Conservation (phyloP, 64 coral and sea anemone genomes). For the Dendrophyllia cribrosa region DNA sequence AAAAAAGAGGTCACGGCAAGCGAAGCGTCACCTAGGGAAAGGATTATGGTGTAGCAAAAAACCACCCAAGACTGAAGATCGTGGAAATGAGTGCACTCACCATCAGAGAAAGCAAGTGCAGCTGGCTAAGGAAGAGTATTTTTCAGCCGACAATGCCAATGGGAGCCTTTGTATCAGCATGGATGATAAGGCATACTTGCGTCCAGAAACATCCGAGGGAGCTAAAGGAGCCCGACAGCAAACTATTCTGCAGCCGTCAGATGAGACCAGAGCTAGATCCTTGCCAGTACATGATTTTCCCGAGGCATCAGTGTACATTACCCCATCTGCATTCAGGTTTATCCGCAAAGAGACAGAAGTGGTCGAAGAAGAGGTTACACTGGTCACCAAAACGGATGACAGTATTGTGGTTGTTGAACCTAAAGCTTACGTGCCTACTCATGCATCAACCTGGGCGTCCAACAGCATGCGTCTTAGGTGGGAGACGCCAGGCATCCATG, state of each 20-base stretch:
- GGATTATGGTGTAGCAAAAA: slow-evolving; percentile 62
- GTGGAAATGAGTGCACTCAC: slow-evolving; percentile 49
- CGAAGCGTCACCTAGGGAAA: slow-evolving; percentile 52
- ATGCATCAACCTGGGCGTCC: slow-evolving; percentile 61
- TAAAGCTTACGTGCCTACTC: slow-evolving; percentile 55
- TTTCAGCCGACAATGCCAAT: slow-evolving; percentile 7
- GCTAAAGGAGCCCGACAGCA: slow-evolving; percentile 57
- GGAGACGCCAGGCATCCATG: slow-evolving; percentile 48
- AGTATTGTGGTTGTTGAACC: slow-evolving; percentile 55
- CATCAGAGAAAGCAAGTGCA: slow-evolving; percentile 52
- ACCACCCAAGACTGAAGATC: slow-evolving; percentile 61
- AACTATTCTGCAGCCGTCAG: slow-evolving; percentile 69
- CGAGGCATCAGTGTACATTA: slow-evolving; percentile 62
- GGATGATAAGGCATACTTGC: slow-evolving; percentile 75
- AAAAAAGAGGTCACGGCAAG: slow-evolving; percentile 48
- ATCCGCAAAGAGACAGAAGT: slow-evolving; percentile 42
- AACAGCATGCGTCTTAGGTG: slow-evolving; percentile 41
- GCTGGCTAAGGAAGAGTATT: slow-evolving; percentile 66
- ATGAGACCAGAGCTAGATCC: slow-evolving; percentile 72
- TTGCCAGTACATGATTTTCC: slow-evolving; percentile 67
- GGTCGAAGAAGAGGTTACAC: slow-evolving; percentile 26
- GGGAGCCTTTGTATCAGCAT: slow-evolving; percentile 42
- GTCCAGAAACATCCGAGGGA: slow-evolving; percentile 66
- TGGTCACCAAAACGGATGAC: slow-evolving; percentile 44
- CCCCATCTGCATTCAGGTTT: slow-evolving; percentile 62